Evolutionary conservation across 2,888 invertebrate genomes (phyloP), one percentile per base, ranked within the genome.

Genomic region (Stenichneumon culpator): DNA sequence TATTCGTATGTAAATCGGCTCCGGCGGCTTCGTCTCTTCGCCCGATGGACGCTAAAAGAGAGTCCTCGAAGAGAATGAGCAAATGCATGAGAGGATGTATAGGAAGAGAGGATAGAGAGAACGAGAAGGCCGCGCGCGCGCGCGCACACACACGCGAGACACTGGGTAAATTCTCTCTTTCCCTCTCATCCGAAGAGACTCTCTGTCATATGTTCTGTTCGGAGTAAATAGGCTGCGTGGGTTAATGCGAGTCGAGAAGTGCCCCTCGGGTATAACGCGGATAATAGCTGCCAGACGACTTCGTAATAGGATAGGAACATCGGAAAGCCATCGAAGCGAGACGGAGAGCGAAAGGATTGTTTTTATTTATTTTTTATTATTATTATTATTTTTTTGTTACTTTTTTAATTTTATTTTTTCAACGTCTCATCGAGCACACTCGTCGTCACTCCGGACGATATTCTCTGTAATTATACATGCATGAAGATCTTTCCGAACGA

Each of bases 1-100:
- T 90, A 89, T 91, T 91, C 88, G 88, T 90, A 91, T 91, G 91
- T 88, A 89, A 90, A 91, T 89, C 79, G 84, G 78, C 86, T 52
- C 28, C 44, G 74, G 52, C 83, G 79, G 63, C 83, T 80, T 74
- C 68, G 84, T 82, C 52, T 79, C 68, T 80, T 44, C 39, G 54
- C 60, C 60, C 57, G 32, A 73, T 82, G 69, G 69, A 75, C 68
- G 74, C 54, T 52, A 69, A 57, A 63, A 75, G 68, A 83, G 54
- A 69, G 70, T 69, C 72, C 63, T 63, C 70, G 47, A 84, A 65
- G 63, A 54, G 75, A 63, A 74, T 25, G 60, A 60, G 57, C 54
- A 44, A 25, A 32, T 47, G 39, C 70, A 79, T 50, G 22, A 60
- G 32, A n/a, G 22, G n/a, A 73, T 72, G 47, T 70, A 60, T 54